These are phyloP conservation scores for Vulpes ferrilata DNA, from an alignment of 2,113 vertebrate species.

Conservation along the genomic window DNA sequence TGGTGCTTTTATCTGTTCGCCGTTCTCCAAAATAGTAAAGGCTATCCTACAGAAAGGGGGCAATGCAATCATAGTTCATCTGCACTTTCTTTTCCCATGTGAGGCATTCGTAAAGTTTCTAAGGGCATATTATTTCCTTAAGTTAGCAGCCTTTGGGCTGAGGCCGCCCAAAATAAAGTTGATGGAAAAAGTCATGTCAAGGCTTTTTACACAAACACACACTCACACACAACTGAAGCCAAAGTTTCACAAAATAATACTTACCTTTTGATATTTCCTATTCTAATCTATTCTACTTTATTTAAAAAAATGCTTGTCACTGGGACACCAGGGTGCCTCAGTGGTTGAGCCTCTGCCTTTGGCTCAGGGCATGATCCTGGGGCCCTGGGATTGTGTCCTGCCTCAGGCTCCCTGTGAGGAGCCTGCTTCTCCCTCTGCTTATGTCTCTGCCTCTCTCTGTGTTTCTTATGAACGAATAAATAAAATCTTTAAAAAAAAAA, in stretches of 20 bases:
- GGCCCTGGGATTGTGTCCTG: no score
- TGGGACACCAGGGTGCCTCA: no score
- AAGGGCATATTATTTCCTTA: not conserved
- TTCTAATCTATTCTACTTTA: not conserved
- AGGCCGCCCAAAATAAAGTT: not conserved
- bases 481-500: no score
- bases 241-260: not conserved
- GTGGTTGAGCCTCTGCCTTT: no score
- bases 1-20: slow-evolving; percentile 94
- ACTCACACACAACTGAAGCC: not conserved
- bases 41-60: slow-evolving; percentile 89
- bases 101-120: not conserved
- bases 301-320: not conserved
- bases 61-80: not conserved
- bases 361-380: no score
- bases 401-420: no score
- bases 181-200: not conserved
- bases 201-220: not conserved
- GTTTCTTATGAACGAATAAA: no score
- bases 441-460: no score
- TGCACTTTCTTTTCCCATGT: not conserved
- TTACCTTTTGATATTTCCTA: not conserved
- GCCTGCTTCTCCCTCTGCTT: no score
- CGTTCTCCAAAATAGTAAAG: slow-evolving; percentile 95
- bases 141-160: not conserved